Conservation (phyloP, 2,113 vertebrate species). For the Poecilia latipinna region DNA sequence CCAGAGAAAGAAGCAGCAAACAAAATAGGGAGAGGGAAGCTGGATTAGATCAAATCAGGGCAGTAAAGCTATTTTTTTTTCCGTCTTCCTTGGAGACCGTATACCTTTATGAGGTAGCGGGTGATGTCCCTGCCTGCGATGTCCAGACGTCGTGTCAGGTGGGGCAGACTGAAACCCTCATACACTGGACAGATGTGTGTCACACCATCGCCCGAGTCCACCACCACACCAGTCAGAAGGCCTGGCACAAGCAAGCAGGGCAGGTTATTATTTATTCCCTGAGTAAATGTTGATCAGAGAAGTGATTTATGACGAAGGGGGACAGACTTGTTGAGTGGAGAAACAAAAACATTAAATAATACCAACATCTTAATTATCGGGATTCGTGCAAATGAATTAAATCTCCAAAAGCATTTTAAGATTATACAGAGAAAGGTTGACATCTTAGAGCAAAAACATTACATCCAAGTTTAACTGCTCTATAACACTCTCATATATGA, state of each 20-base stretch:
- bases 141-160: slow-evolving; percentile 94
- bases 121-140: slow-evolving; percentile 98
- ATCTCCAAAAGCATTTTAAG: no score
- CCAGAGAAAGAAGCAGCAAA: not conserved
- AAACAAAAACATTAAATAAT: no score
- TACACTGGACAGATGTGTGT: slow-evolving; percentile 99
- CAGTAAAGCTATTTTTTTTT: no score
- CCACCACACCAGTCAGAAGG: slow-evolving; percentile 94
- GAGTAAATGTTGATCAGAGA: no score
- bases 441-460: no score
- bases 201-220: slow-evolving; percentile 96
- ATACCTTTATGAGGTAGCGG: slow-evolving; percentile 87
- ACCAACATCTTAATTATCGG: no score
- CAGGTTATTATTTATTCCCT: not conserved
- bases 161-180: slow-evolving; percentile 96
- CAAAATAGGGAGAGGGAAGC: not conserved
- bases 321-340: no score
- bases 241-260: slow-evolving; percentile 73
- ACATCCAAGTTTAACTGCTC: no score
- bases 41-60: not conserved
- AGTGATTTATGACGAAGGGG: no score
- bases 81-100: not conserved
- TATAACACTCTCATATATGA: no score
- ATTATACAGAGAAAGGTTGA: no score
- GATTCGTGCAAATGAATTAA: no score